phyloP scores from a whole-genome alignment of 2,113 vertebrate species.

The Heterotilapia buettikoferi region DNA sequence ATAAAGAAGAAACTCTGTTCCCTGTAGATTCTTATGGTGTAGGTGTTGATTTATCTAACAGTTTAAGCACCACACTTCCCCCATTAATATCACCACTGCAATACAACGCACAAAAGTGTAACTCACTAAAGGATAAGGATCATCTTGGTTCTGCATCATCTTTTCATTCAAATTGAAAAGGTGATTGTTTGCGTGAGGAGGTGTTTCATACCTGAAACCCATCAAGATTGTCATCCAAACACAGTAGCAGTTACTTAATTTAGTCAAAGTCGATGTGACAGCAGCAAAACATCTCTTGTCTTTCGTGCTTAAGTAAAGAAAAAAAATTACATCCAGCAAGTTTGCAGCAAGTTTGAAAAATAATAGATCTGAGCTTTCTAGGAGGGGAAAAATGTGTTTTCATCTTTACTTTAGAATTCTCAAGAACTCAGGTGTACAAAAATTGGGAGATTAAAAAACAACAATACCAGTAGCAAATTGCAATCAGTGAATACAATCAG shows the following conservation, averaged over 20 bases:
- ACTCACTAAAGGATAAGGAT: neutral
- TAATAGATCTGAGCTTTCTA: neutral
- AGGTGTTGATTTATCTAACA: neutral
- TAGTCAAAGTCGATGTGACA: neutral
- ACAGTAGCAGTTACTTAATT: neutral
- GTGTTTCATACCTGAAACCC: neutral
- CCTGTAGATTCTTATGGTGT: neutral
- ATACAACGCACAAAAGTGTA: neutral
- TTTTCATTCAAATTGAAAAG: neutral
- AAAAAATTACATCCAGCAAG: neutral
- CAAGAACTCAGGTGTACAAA: neutral
- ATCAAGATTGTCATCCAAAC: neutral
- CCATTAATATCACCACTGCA: neutral
- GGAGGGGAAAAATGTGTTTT: neutral
- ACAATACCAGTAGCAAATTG: neutral
- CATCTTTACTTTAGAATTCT: neutral
- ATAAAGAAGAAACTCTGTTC: neutral
- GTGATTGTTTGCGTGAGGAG: rapidly evolving
- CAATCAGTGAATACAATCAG: neutral
- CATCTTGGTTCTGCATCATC: neutral
- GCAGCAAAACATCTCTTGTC: neutral
- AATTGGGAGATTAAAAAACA: neutral
- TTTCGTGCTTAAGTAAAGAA: neutral
- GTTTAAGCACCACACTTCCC: neutral
- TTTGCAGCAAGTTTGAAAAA: neutral